These are phyloP conservation scores for Hestina assimilis DNA, from an alignment of 1,140 invertebrate genomes.

Conservation along the genomic window DNA sequence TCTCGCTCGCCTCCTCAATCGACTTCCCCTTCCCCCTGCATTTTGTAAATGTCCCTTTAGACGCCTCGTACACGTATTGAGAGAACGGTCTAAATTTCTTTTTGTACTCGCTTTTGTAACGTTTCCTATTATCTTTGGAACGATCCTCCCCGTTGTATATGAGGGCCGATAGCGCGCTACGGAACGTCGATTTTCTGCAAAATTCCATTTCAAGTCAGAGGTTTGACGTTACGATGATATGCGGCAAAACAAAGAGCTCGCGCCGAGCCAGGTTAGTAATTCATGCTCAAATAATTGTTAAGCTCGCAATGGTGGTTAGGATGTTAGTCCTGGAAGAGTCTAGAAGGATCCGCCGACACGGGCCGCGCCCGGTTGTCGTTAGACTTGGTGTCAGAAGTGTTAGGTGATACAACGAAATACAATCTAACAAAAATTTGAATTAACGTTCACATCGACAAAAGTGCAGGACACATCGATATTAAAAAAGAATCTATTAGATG, in stretches of 20 bases:
- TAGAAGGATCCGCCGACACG: constrained; percentile 53
- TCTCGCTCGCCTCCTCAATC: constrained; percentile 71
- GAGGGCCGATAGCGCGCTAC: constrained; percentile 77
- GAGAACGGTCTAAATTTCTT: constrained; percentile 90
- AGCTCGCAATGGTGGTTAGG: constrained; percentile 74
- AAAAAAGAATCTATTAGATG: constrained; percentile 70
- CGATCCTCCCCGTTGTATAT: constrained; percentile 77
- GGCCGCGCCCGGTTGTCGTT: constrained; percentile 40
- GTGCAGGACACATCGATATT: constrained; percentile 74
- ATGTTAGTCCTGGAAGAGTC: constrained; percentile 69
- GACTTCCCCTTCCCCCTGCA: constrained; percentile 79
- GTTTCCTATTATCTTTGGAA: constrained; percentile 79
- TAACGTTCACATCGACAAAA: constrained; percentile 74
- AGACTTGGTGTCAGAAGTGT: constrained; percentile 63
- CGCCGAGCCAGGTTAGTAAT: constrained; percentile 71
- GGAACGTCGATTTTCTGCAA: constrained; percentile 79
- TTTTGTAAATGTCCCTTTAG: constrained; percentile 85
- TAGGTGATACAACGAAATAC: constrained; percentile 75
- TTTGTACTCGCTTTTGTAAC: constrained; percentile 87
- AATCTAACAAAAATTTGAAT: constrained; percentile 72
- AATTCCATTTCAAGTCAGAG: constrained; percentile 75
- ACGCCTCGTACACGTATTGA: constrained; percentile 86
- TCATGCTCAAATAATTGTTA: constrained; percentile 75
- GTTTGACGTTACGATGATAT: constrained; percentile 64
- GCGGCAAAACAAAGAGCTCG: constrained; percentile 72